These are phyloP conservation scores for Cichlasoma orientale DNA, from an alignment of 2,797 vertebrate species.

Conservation along the genomic window DNA sequence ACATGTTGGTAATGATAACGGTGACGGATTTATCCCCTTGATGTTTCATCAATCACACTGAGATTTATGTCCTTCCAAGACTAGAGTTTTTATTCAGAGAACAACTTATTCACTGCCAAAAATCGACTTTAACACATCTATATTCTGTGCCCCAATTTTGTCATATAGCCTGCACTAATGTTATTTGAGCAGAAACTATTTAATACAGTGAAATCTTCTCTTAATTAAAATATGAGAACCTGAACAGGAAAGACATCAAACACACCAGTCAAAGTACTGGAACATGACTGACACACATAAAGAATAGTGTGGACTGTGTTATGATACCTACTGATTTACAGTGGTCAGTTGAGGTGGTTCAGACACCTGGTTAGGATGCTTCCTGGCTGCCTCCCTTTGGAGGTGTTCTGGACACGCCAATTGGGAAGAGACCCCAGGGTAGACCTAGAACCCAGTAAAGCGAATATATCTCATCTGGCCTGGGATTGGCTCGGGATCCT, in stretches of 20 bases:
- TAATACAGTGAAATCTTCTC: neutral
- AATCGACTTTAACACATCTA: slow-evolving; percentile 13
- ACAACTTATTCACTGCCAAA: slow-evolving; percentile 10
- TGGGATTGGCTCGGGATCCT: neutral
- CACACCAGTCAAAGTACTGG: neutral
- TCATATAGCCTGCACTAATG: neutral
- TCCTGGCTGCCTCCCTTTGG: too few relatives aligned
- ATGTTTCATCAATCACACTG: slow-evolving; percentile 53
- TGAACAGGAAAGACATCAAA: neutral
- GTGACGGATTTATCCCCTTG: slow-evolving; percentile 49
- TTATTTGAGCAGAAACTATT: neutral
- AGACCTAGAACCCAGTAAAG: neutral
- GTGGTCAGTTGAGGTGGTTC: neutral
- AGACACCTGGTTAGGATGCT: too few relatives aligned
- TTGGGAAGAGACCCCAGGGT: too few relatives aligned
- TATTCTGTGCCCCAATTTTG: neutral
- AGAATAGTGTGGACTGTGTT: neutral
- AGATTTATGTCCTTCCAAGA: slow-evolving; percentile 51
- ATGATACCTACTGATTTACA: neutral
- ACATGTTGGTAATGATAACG: slow-evolving; percentile 49
- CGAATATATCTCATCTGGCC: neutral
- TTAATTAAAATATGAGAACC: neutral
- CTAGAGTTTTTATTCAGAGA: slow-evolving; percentile 17
- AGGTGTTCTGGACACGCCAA: too few relatives aligned
- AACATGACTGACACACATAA: neutral